Percentiles rank a stretch among this genome's conserved stretches.
Evolutionary conservation across 2,797 vertebrate species (phyloP).

Genomic region (Pachyuromys duprasi): DNA sequence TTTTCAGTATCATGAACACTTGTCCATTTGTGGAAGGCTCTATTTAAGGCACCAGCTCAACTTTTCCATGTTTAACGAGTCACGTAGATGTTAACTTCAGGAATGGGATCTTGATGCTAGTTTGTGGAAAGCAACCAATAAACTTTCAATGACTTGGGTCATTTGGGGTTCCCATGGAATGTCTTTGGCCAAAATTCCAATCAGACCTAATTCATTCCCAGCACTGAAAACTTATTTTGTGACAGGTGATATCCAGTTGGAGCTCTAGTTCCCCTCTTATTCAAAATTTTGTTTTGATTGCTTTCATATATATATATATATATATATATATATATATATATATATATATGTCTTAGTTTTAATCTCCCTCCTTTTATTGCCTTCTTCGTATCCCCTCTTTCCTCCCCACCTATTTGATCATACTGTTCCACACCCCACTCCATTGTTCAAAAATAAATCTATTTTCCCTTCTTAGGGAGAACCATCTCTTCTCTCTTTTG

Average conservation of each 20-base stretch:
- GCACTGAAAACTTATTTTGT: background rate
- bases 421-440: too few relatives aligned
- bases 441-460: background rate
- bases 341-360: background rate
- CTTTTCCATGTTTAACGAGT: background rate
- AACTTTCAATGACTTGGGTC: background rate
- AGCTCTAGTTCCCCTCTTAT: background rate
- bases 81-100: background rate
- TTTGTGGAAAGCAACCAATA: background rate
- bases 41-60: background rate
- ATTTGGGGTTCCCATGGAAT: background rate
- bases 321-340: too few relatives aligned
- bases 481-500: background rate
- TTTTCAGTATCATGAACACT: background rate
- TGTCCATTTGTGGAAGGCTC: background rate
- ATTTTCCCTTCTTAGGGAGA: background rate
- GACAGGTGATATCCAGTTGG: background rate
- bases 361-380: background rate
- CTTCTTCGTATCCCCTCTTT: fast-evolving
- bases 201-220: background rate
- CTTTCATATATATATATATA: too few relatives aligned
- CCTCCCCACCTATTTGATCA: background rate
- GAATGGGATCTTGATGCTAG: too few relatives aligned
- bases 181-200: background rate
- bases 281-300: background rate